Conservation (phyloP, 2,888 invertebrate genomes). For the Cerceris ruficornis region DNA sequence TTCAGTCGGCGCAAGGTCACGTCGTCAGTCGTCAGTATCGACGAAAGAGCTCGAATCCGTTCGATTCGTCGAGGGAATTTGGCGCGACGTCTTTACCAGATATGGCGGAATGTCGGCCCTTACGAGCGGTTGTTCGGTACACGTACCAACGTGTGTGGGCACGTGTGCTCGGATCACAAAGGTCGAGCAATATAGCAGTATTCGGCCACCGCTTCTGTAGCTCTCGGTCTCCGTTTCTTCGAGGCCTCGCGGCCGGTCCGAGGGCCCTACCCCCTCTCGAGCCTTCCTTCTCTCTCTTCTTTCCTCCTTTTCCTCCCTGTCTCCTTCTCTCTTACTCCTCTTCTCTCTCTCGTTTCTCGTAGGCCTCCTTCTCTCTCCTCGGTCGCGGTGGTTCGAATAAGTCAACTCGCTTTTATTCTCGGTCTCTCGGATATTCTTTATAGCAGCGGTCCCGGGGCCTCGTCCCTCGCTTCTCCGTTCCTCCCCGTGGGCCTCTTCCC, state of each 20-base stretch:
- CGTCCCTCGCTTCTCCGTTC: not conserved
- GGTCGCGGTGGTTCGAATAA: slow-evolving; percentile 74
- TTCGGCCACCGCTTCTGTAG: slow-evolving; percentile 74
- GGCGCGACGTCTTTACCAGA: slow-evolving; percentile 20
- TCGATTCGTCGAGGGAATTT: not conserved
- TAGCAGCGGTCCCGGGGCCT: slow-evolving; percentile 58
- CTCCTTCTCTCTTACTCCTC: slow-evolving; percentile 27
- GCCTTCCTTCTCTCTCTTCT: not conserved
- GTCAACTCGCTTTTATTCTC: slow-evolving; percentile 78
- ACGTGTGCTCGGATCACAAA: slow-evolving; percentile 73
- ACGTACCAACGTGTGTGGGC: slow-evolving; percentile 69
- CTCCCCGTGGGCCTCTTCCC: slow-evolving; percentile 16
- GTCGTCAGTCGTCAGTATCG: too few relatives aligned
- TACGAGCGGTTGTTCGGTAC: slow-evolving; percentile 19
- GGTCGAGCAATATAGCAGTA: slow-evolving; percentile 76
- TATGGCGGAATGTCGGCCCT: slow-evolving; percentile 27
- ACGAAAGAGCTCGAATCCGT: not conserved
- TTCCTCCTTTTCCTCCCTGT: not conserved
- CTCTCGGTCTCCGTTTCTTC: slow-evolving; percentile 40
- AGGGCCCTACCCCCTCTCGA: slow-evolving; percentile 25
- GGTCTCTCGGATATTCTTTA: slow-evolving; percentile 78
- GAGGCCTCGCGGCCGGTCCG: slow-evolving; percentile 33
- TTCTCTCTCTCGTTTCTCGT: slow-evolving; percentile 15
- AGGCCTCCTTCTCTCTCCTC: slow-evolving; percentile 41
- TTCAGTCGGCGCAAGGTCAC: not conserved